phyloP scores from a whole-genome alignment of 1,140 invertebrate species.

The Leptoteleia sp. region DNA sequence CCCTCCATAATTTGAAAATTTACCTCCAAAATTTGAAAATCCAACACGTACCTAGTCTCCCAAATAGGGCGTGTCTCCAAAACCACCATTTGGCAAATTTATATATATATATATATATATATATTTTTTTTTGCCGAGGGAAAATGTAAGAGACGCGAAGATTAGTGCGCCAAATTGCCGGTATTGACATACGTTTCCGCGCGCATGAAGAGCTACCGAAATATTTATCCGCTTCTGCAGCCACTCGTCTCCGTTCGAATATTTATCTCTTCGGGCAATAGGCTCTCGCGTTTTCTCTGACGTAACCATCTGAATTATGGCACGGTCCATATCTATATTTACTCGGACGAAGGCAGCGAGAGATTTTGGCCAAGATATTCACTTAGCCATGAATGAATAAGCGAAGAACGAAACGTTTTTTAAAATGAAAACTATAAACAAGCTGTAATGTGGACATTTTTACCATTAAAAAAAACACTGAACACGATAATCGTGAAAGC shows the following conservation, averaged over 20 bases:
- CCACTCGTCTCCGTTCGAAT: constrained; percentile 60
- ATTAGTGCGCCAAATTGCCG: constrained; percentile 30
- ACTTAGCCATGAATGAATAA: neutral
- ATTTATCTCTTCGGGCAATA: constrained; percentile 68
- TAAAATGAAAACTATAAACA: too few relatives aligned
- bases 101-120: too few relatives aligned
- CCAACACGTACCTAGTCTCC: too few relatives aligned
- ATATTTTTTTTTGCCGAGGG: too few relatives aligned
- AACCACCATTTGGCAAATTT: too few relatives aligned
- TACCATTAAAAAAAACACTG: too few relatives aligned
- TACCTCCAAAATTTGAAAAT: too few relatives aligned
- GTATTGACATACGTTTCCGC: constrained; percentile 44
- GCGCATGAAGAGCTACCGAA: constrained; percentile 67
- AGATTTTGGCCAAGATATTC: neutral
- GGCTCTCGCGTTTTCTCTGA: constrained; percentile 22
- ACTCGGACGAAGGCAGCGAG: neutral
- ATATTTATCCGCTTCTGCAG: constrained; percentile 71
- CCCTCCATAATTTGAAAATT: too few relatives aligned
- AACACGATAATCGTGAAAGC: too few relatives aligned
- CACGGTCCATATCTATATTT: neutral
- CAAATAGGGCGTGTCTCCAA: too few relatives aligned
- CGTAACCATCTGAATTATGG: constrained; percentile 22
- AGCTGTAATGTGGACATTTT: too few relatives aligned
- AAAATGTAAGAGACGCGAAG: constrained; percentile 32
- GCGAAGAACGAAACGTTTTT: too few relatives aligned